Base-by-base conservation (phyloP, 2,797 vertebrate species). In the Sebastolobus altivelis region DNA sequence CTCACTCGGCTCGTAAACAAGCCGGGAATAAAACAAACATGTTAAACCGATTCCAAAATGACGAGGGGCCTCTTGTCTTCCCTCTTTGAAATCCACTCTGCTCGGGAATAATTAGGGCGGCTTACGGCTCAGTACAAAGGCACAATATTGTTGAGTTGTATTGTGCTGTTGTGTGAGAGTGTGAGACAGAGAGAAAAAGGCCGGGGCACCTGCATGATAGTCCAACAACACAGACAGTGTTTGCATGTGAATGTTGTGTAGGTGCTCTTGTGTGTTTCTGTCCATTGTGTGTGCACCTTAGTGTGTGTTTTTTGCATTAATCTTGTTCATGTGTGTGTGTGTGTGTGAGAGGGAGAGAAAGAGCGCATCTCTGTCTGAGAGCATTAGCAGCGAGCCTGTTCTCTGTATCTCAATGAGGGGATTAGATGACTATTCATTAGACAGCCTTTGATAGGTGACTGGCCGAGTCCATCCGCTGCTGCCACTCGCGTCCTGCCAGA, bases 361-460 rank as follows among this genome's bases (percentile, higher is more conserved):
- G 81, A 79, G 73, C 0, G 20, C 73, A 80, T 90, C 70, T 87
- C 87, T 65, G 84, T 81, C 87, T 89, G 86, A 79, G 89, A 87
- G 90, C 90, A 89, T 93, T 89, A 93, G 82, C 82, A 80, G 81
- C 18, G 58, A 93, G 89, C 86, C 82, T 88, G 84, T 91, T 90
- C 91, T 91, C 89, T 92, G 91, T 91, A 87, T 92, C 89, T 93
- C 87, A 93, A 92, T 93, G 92, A 94, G 88, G 85, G 91, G 93
- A 94, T 95, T 95, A 94, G 82, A 85, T 72, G 84, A 79, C 88
- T 87, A 93, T 94, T 94, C 91, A 94, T 93, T 89, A 91, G 87
- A 27, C 69, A 9, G 84, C 82, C 90, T 93, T 92, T 93, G 92
- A 94, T 91, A 92, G 91, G 89, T 93, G 92, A 87, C 89, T 79